Percentiles rank a stretch among this genome's conserved stretches.
Evolutionary conservation across 2,113 vertebrate genomes (phyloP).

Genomic region (Phylloscopus trochilus): DNA sequence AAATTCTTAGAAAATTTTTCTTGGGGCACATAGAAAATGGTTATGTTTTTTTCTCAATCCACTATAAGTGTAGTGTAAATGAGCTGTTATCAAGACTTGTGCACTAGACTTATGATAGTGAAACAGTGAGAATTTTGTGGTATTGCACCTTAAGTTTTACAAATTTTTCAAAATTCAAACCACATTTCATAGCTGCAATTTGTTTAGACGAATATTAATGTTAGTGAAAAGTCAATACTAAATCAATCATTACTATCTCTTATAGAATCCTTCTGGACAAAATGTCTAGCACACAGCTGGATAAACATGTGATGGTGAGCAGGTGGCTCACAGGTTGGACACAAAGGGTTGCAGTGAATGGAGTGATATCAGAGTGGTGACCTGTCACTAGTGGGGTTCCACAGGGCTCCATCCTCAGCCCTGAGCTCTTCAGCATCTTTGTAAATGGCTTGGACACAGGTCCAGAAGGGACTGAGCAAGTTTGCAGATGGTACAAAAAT

Average conservation of each 20-base stretch:
- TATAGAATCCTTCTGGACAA: not conserved
- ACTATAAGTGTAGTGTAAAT: not conserved
- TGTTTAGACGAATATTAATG: not conserved
- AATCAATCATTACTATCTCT: not conserved
- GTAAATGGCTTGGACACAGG: not conserved
- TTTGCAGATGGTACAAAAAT: not conserved
- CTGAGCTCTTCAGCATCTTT: not conserved
- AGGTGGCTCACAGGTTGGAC: accelerated
- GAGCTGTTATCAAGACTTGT: not conserved
- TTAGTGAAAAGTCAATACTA: not conserved
- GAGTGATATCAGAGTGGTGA: not conserved
- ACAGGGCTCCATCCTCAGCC: not conserved
- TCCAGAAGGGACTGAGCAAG: not conserved
- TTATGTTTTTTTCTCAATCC: not conserved
- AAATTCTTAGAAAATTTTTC: not conserved
- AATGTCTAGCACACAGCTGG: not conserved
- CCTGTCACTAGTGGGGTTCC: not conserved
- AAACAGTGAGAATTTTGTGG: not conserved
- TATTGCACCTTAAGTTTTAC: not conserved
- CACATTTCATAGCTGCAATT: not conserved
- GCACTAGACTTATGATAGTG: not conserved
- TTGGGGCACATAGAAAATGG: not conserved
- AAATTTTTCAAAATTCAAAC: not conserved
- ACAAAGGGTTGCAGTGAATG: not conserved
- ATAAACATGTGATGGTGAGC: not conserved